Evolutionary conservation across 2,113 vertebrate species (phyloP), one percentile per base, ranked within the genome.

Genomic region (Microtus richardsoni): DNA sequence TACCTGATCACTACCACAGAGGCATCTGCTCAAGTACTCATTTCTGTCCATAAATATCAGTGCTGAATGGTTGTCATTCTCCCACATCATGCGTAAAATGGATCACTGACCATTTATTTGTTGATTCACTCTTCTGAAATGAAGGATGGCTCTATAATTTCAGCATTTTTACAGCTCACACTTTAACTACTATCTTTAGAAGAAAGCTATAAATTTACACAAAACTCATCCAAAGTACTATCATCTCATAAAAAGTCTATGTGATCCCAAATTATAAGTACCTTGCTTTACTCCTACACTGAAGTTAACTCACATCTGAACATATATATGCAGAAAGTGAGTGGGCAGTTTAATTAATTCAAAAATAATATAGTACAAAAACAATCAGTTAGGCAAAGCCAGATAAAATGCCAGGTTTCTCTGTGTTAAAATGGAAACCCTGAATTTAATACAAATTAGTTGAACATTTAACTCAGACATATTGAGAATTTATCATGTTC

Each of bases 51-150:
- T 88, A 96, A 97, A 96, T 93, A 82, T 89, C 5, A 89, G 24
- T 75, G 70, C 49, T 96, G 49, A 95, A 96, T 13, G 26, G n/a
- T 85, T 84, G 14, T 95, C 28, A 58, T 84, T 91, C 87, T 92
- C 70, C 7, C 78, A 91, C 68, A 80, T 3, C 9, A 62, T 33
- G 17, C 84, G 91, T 91, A 95, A 98, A 97, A 96, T 58, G 80
- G 88, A 96, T 95, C 78, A 95, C 5, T 95, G 90, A 82, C 73
- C 62, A 16, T 94, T 95, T 93, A 95, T 97, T 96, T 96, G 44
- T 78, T 92, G n/a, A 92, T 75, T 94, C 44, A 78, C 14, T 68
- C 30, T 92, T 86, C 49, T 74, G 74, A 78, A 84, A 80, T 88
- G 95, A 97, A 4, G 68, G 33, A 96, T 94, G 39, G 14, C 1